Conservation (phyloP, 2,113 vertebrate genomes). For the Lanius ludovicianus region DNA sequence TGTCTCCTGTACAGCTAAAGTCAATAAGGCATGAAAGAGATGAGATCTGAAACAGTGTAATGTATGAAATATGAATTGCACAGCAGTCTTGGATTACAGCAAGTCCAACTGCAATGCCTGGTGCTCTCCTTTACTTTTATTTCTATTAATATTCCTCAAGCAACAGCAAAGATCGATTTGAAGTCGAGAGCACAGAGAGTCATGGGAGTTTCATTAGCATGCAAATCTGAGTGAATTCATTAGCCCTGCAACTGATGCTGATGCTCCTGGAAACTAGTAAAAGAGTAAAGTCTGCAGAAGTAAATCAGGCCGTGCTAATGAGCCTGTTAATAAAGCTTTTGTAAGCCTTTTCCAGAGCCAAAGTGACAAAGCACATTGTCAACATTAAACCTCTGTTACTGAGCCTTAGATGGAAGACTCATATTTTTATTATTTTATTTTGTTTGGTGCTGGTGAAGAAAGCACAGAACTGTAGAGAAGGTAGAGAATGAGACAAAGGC, state of each 20-base stretch:
- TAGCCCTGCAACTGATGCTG: conserved; percentile 69
- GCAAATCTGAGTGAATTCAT: conserved; percentile 73
- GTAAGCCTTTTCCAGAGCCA: conserved; percentile 62
- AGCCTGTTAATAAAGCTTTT: conserved; percentile 76
- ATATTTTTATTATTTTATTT: not conserved
- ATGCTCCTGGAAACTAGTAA: conserved; percentile 68
- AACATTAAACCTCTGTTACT: conserved; percentile 5
- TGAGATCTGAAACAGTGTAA: not conserved
- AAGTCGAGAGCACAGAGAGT: conserved; percentile 59
- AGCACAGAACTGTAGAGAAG: conserved; percentile 16
- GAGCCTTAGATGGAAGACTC: conserved; percentile 2
- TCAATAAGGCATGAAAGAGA: conserved; percentile 57
- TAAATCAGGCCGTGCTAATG: conserved; percentile 76
- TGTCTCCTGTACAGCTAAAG: conserved; percentile 1
- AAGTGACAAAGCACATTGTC: conserved; percentile 63
- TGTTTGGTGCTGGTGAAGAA: not conserved
- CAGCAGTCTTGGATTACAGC: conserved; percentile 25
- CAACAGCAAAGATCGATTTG: conserved; percentile 66
- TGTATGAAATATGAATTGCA: conserved; percentile 32
- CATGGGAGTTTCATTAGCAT: conserved; percentile 71
- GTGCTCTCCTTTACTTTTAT: conserved; percentile 49
- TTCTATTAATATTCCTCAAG: conserved; percentile 71
- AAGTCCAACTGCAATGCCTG: not conserved
- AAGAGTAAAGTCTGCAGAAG: conserved; percentile 70
- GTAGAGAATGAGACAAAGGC: conserved; percentile 30